phyloP scores from a whole-genome alignment of 2,888 invertebrate genomes.

The Drosophila greeni region DNA sequence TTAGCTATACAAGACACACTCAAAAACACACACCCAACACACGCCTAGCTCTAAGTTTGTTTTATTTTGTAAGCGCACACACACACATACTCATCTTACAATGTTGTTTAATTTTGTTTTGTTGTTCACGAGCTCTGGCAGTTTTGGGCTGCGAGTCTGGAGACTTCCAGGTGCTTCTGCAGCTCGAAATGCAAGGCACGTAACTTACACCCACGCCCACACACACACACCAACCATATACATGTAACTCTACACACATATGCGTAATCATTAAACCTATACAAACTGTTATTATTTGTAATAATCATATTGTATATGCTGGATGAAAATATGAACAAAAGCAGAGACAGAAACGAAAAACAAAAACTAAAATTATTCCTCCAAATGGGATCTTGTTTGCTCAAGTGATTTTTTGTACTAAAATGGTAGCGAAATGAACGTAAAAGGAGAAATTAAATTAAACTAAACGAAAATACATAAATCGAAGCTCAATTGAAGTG shows the following conservation, averaged over 20 bases:
- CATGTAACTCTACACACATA: slow-evolving; percentile 27
- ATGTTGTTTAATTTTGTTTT: slow-evolving; percentile 43
- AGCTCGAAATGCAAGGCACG: slow-evolving; percentile 53
- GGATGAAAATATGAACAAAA: slow-evolving; percentile 13
- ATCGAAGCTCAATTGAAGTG: slow-evolving; percentile 22
- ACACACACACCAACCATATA: slow-evolving; percentile 28
- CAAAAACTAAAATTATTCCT: slow-evolving; percentile 21
- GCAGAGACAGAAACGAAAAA: slow-evolving; percentile 10
- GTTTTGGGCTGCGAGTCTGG: slow-evolving; percentile 51
- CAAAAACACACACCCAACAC: slow-evolving; percentile 37
- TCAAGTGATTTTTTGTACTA: slow-evolving; percentile 49
- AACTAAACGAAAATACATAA: slow-evolving; percentile 9
- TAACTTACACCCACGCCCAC: slow-evolving; percentile 37
- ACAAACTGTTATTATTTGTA: slow-evolving; percentile 45
- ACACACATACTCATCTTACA: slow-evolving; percentile 40
- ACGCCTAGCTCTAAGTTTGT: slow-evolving; percentile 62
- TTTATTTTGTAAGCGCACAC: slow-evolving; percentile 47
- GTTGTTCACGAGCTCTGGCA: slow-evolving; percentile 45
- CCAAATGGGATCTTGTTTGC: slow-evolving; percentile 44
- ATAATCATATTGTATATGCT: slow-evolving; percentile 46
- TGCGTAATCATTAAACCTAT: slow-evolving; percentile 40
- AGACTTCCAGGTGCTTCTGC: slow-evolving; percentile 55
- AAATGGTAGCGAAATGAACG: slow-evolving; percentile 42
- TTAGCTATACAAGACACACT: slow-evolving; percentile 53
- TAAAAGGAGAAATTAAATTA: slow-evolving; percentile 16